Percentiles rank a stretch among this genome's conserved stretches.
phyloP scores from a whole-genome alignment of 2,888 invertebrate species.

The Eumerus sabulonum region DNA sequence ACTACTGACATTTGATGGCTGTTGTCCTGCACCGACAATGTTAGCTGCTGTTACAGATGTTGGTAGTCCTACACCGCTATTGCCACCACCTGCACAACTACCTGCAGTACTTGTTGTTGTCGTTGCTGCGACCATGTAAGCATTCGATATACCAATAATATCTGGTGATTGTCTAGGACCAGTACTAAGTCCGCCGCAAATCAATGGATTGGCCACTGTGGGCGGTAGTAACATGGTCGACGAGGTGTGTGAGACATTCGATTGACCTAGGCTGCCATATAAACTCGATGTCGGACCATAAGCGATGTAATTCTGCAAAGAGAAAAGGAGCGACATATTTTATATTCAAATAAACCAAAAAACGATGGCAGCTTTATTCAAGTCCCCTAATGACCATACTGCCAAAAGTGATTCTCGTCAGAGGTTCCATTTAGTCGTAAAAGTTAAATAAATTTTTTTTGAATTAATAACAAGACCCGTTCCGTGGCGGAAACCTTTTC shows the following conservation, averaged over 20 bases:
- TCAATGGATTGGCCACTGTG: conserved; percentile 69
- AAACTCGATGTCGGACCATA: conserved; percentile 76
- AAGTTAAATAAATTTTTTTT: too few relatives aligned
- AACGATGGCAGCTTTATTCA: too few relatives aligned
- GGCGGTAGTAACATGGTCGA: conserved; percentile 72
- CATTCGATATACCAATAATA: conserved; percentile 75
- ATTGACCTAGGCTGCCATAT: conserved; percentile 75
- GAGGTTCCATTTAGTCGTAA: too few relatives aligned
- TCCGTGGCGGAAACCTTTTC: too few relatives aligned
- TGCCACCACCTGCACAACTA: conserved; percentile 21
- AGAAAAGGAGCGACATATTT: conserved; percentile 5
- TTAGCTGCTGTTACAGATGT: conserved; percentile 73
- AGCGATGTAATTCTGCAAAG: conserved; percentile 76
- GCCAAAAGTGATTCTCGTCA: too few relatives aligned
- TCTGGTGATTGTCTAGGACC: conserved; percentile 77
- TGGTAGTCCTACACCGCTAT: conserved; percentile 40
- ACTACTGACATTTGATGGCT: conserved; percentile 69
- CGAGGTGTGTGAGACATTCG: conserved; percentile 73
- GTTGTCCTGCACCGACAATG: conserved; percentile 67
- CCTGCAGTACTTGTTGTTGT: conserved; percentile 39
- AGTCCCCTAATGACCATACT: too few relatives aligned
- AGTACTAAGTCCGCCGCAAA: conserved; percentile 69
- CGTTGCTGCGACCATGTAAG: conserved; percentile 70
- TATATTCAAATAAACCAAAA: too few relatives aligned
- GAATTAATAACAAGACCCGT: too few relatives aligned